Base-by-base conservation (phyloP, 2,888 invertebrate genomes). In the Epistrophella euchroma region DNA sequence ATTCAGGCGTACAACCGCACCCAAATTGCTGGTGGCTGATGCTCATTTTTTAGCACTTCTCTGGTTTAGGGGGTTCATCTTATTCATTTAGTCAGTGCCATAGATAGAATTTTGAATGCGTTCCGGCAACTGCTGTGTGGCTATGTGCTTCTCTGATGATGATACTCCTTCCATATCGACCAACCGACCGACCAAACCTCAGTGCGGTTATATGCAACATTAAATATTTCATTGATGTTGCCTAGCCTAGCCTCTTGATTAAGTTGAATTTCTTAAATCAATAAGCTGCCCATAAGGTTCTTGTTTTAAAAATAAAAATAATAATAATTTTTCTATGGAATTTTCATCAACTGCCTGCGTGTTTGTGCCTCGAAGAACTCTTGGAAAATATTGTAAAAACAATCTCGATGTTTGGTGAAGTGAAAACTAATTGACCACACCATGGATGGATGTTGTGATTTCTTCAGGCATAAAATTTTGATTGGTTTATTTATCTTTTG, bases 371-470 rank as follows among this genome's bases (percentile, higher is more conserved):
- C 15, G 35, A 66, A 82, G 73, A 64, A 55, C 72, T 73, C 66
- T 76, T 68, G 73, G 70, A 60, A 60, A 68, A 72, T 45, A 43
- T 56, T 86, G 66, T 58, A 82, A 86, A 86, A 86, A 86, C 86
- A 86, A 82, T 86, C 45, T 66, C 58, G 77, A 40, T 50, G 78
- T 60, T 78, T 78, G 78, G 82, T 86, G 82, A 78, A 86, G 82
- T 86, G 74, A 74, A 82, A 86, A 82, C 86, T 86, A 86, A 86
- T 86, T 86, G 82, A 86, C 86, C 86, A 74, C 74, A 80, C 80
- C 80, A 40, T 28, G 52, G n/a, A 73, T 77, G 68, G 72, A 73
- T 85, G 73, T 60, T 85, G 72, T 25, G 55, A 56, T 11, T 77
- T 73, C 72, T 78, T 82, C 45, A 60, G 50, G 81, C 50, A 74